Conservation (phyloP, 2,888 invertebrate genomes). For the Hemaris fuciformis region DNA sequence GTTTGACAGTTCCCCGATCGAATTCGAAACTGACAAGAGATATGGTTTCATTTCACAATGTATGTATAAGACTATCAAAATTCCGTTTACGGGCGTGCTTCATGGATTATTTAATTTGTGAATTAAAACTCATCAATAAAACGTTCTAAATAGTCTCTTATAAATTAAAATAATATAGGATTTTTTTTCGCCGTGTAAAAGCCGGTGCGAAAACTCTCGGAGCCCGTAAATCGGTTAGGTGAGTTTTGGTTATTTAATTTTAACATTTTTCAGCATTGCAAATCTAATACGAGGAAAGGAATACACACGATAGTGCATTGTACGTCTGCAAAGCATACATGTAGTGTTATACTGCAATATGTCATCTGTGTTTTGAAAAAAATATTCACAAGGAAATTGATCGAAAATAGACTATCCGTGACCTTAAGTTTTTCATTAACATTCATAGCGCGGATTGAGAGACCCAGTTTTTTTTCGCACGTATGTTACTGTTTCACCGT, state of each 20-base stretch:
- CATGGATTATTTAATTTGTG: neutral
- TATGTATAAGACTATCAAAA: neutral
- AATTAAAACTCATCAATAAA: neutral
- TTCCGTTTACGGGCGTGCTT: neutral
- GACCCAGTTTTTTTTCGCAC: neutral
- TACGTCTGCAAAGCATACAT: neutral
- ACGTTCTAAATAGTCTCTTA: neutral
- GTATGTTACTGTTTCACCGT: neutral
- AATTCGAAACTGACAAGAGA: neutral
- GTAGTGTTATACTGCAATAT: neutral
- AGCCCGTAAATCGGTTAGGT: neutral
- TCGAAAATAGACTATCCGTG: neutral
- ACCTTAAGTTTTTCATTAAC: neutral
- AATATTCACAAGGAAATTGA: constrained; percentile 18
- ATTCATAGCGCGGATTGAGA: neutral
- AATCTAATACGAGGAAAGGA: constrained; percentile 2
- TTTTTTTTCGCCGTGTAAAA: neutral
- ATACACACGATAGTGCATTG: neutral
- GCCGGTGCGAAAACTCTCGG: neutral
- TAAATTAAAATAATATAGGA: neutral
- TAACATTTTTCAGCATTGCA: constrained; percentile 5
- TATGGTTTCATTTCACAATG: neutral
- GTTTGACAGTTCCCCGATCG: neutral
- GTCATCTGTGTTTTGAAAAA: neutral
- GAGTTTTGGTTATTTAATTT: neutral